Base-by-base conservation (phyloP, 2,888 invertebrate genomes). In the Oasisia sp. region DNA sequence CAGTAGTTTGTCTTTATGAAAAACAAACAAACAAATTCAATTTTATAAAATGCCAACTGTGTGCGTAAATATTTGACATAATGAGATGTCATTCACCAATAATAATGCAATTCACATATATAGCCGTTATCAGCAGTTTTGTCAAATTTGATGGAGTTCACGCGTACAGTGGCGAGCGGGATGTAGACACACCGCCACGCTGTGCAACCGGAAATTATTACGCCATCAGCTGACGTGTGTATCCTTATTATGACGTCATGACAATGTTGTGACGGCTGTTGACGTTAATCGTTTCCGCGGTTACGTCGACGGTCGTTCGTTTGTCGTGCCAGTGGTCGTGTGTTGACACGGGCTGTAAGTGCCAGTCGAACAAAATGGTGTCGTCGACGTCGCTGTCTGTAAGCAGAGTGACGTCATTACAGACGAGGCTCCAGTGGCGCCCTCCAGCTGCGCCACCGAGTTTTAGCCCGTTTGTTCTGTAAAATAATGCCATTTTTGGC, bases 331-430 rank as follows among this genome's bases (percentile, higher is more conserved):
- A 74, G 19, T 27, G 74, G 27, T 74, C n/a, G 27, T 27, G 74
- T n/a, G 74, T 19, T 19, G 74, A 74, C 27, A 74, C 74, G 7
- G 74, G 74, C 7, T 74, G 74, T 27, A 74, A 27, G 74, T 74
- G 74, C 74, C 74, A 74, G 27, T 74, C 74, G 74, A 74, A 74
- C 74, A 74, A 74, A 74, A 74, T 27, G 74, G 74, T 74, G 74
- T 74, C 74, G 74, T 74, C 74, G 74, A 74, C 74, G 27, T 74
- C 74, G 27, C 74, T 74, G 74, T 74, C 74, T 74, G 74, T 74
- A 74, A 74, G 74, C 74, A 74, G 19, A 74, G 19, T 19, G 74
- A n/a, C 19, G 74, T 74, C 74, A 74, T 74, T 74, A 74, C 74
- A 27, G 14, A 19, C 14, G 19, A n/a, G 74, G 74, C 74, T 74